These are phyloP conservation scores for Psettodes erumei DNA, from an alignment of 2,113 vertebrate species.

Conservation along the genomic window DNA sequence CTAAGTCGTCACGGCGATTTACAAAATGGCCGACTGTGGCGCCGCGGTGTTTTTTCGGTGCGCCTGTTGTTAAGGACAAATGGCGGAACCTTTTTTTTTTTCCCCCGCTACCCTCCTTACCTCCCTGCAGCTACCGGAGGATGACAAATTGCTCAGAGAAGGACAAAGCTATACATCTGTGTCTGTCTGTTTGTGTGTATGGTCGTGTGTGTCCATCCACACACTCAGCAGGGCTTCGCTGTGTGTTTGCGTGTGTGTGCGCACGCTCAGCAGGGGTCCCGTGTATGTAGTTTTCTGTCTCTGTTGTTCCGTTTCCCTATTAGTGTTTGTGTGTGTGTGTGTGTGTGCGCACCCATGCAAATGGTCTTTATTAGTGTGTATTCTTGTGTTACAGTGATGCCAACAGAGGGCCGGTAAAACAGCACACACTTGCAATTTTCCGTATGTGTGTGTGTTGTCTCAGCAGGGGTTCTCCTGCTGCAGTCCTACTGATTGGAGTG, in stretches of 20 bases:
- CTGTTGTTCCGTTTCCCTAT: neutral
- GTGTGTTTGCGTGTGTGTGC: conserved; percentile 10
- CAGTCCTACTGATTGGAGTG: conserved; percentile 76
- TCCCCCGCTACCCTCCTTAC: conserved; percentile 3
- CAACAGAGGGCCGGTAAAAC: conserved; percentile 60
- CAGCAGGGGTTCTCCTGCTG: conserved; percentile 79
- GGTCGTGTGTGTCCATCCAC: conserved; percentile 39
- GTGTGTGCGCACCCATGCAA: conserved; percentile 1
- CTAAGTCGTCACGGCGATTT: conserved; percentile 62
- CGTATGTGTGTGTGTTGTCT: conserved; percentile 53
- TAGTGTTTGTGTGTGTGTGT: conserved; percentile 17
- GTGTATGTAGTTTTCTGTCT: conserved; percentile 32
- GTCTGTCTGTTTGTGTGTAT: conserved; percentile 26
- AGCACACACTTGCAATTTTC: conserved; percentile 10
- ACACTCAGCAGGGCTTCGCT: conserved; percentile 40
- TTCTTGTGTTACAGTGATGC: conserved; percentile 24
- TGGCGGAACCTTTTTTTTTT: conserved; percentile 54
- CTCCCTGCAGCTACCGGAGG: conserved; percentile 30
- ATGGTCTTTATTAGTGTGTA: conserved; percentile 9
- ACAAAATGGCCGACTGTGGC: conserved; percentile 74
- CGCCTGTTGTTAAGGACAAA: conserved; percentile 65
- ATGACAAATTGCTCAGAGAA: conserved; percentile 54
- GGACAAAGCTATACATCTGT: conserved; percentile 46
- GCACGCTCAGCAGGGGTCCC: conserved; percentile 34
- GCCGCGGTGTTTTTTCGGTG: conserved; percentile 41